These are phyloP conservation scores for Pampusana beccarii DNA, from an alignment of 2,113 vertebrate genomes.

Conservation along the genomic window DNA sequence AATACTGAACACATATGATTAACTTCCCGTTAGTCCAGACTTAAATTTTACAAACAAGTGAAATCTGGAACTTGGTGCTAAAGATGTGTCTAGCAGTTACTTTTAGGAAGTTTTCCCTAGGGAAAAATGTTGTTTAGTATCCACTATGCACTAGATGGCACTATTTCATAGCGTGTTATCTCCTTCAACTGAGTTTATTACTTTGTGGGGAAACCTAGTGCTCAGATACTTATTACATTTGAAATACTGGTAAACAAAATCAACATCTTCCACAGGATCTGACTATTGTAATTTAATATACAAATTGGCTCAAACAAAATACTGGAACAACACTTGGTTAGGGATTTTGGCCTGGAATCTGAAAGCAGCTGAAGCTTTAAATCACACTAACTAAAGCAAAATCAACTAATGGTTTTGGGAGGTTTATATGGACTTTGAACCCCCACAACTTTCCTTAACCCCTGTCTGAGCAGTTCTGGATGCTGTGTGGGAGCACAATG, in stretches of 20 bases:
- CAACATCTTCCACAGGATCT: not conserved
- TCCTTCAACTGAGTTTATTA: not conserved
- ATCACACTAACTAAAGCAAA: not conserved
- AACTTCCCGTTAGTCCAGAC: not conserved
- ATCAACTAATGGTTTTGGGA: not conserved
- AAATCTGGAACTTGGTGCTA: not conserved
- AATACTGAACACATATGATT: not conserved
- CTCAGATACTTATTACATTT: not conserved
- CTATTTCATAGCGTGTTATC: not conserved
- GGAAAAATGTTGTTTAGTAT: not conserved
- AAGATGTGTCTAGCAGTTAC: not conserved
- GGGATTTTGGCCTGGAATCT: not conserved
- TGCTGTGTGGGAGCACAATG: fast-evolving
- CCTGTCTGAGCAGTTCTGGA: not conserved
- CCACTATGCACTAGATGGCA: constrained; percentile 36
- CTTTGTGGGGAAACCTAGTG: not conserved
- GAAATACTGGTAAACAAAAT: not conserved
- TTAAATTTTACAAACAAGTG: not conserved
- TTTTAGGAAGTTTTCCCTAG: not conserved
- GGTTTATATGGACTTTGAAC: not conserved
- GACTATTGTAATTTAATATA: not conserved
- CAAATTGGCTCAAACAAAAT: not conserved
- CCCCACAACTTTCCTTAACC: not conserved
- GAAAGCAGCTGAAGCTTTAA: not conserved
- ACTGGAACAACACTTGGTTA: not conserved